Conservation (phyloP, 2,113 vertebrate species). For the Zingel zingel region DNA sequence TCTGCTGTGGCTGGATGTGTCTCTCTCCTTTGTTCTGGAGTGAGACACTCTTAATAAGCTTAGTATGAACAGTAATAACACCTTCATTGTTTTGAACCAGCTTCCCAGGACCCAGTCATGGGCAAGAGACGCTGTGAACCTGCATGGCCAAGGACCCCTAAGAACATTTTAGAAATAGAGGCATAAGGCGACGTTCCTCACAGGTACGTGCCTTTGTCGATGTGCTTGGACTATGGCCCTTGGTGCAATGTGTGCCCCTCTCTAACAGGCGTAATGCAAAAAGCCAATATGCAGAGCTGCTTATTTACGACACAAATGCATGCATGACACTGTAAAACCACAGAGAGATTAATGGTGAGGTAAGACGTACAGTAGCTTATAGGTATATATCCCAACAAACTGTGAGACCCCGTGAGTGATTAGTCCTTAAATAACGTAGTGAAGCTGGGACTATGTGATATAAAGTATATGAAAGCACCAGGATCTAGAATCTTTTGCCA, state of each 20-base stretch:
- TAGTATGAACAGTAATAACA: constrained; percentile 79
- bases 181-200: constrained; percentile 55
- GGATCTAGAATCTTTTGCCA: neutral
- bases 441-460: neutral
- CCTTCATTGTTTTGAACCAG: constrained; percentile 69
- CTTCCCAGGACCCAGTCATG: constrained; percentile 46
- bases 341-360: constrained; percentile 12
- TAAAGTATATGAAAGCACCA: neutral
- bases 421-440: neutral
- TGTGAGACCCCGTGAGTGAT: neutral
- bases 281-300: constrained; percentile 46
- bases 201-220: constrained; percentile 29
- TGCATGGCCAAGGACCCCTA: constrained; percentile 29
- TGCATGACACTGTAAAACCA: constrained; percentile 29
- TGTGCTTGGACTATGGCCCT: constrained; percentile 39
- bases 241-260: constrained; percentile 33
- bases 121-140: constrained; percentile 30
- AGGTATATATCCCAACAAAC: neutral
- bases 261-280: constrained; percentile 40
- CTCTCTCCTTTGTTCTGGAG: constrained; percentile 74
- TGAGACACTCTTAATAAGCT: constrained; percentile 79
- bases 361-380: constrained; percentile 15
- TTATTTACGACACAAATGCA: constrained; percentile 33
- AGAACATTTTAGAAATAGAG: constrained; percentile 64
- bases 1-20: constrained; percentile 72